These are phyloP conservation scores for Nomada lathburiana DNA, from an alignment of 2,888 invertebrate genomes.

Conservation along the genomic window DNA sequence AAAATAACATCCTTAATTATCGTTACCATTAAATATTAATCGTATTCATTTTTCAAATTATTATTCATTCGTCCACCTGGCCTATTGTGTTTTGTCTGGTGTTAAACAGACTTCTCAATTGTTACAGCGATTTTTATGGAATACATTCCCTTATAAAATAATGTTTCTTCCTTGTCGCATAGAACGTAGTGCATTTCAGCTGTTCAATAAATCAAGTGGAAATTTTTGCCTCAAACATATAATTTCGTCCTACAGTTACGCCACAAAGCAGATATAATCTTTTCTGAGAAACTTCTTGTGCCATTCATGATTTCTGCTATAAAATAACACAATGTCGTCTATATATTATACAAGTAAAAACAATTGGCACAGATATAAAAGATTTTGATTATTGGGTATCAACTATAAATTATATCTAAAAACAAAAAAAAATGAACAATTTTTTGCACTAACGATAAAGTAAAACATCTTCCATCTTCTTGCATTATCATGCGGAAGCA, in stretches of 20 bases:
- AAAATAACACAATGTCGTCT: too few relatives aligned
- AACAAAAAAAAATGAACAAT: not conserved
- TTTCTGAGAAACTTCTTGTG: not conserved
- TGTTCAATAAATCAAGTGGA: constrained; percentile 58
- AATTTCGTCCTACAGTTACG: not conserved
- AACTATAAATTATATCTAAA: not conserved
- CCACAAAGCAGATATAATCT: not conserved
- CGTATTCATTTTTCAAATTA: constrained; percentile 71
- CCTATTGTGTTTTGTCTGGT: constrained; percentile 66
- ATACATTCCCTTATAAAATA: constrained; percentile 82
- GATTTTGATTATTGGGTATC: too few relatives aligned
- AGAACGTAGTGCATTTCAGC: constrained; percentile 70
- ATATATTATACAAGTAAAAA: too few relatives aligned
- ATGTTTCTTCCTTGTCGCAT: constrained; percentile 75
- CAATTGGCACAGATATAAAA: too few relatives aligned
- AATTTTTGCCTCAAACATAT: constrained; percentile 6
- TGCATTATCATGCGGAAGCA: constrained; percentile 53
- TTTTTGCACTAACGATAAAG: not conserved
- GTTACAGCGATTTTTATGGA: constrained; percentile 75
- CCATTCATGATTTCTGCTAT: not conserved
- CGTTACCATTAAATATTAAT: constrained; percentile 75
- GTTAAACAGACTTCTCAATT: constrained; percentile 65
- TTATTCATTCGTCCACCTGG: constrained; percentile 78
- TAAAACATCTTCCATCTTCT: not conserved
- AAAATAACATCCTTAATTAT: constrained; percentile 80